These are phyloP conservation scores for Oenanthe melanoleuca DNA, from an alignment of 2,113 vertebrate genomes.

Conservation along the genomic window DNA sequence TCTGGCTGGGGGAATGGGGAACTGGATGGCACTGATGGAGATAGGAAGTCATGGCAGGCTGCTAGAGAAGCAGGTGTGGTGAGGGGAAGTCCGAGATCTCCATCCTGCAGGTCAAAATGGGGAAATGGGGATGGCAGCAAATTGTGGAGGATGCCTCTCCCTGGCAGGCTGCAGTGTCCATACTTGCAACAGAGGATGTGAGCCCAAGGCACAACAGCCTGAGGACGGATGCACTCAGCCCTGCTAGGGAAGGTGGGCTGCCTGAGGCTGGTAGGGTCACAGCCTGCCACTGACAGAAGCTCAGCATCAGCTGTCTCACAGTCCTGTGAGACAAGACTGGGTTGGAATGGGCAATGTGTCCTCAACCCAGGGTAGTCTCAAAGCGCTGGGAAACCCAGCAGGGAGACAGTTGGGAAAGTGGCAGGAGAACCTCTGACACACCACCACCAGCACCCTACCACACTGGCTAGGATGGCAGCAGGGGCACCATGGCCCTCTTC, in stretches of 20 bases:
- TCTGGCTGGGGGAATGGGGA: background rate
- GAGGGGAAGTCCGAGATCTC: background rate
- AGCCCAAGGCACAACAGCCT: background rate
- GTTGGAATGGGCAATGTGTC: background rate
- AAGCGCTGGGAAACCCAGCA: background rate
- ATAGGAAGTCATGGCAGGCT: background rate
- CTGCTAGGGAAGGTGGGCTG: background rate
- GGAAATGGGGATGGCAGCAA: fast-evolving
- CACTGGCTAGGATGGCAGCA: background rate
- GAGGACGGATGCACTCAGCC: fast-evolving
- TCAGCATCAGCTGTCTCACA: fast-evolving
- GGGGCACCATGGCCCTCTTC: background rate
- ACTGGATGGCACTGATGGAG: background rate
- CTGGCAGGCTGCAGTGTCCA: background rate
- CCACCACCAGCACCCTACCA: background rate
- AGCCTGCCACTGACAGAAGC: background rate
- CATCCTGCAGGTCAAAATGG: background rate
- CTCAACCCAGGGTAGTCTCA: fast-evolving
- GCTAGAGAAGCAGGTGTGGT: background rate
- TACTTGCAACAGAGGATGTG: background rate
- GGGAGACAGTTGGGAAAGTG: background rate
- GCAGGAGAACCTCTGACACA: background rate
- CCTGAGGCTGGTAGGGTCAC: background rate
- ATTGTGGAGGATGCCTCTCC: background rate
- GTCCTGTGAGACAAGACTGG: background rate